A percentile compares a stretch with the other conserved stretches of the same genome.
Conservation (phyloP, 2,113 vertebrate genomes). For the Thamnophis sirtalis region DNA sequence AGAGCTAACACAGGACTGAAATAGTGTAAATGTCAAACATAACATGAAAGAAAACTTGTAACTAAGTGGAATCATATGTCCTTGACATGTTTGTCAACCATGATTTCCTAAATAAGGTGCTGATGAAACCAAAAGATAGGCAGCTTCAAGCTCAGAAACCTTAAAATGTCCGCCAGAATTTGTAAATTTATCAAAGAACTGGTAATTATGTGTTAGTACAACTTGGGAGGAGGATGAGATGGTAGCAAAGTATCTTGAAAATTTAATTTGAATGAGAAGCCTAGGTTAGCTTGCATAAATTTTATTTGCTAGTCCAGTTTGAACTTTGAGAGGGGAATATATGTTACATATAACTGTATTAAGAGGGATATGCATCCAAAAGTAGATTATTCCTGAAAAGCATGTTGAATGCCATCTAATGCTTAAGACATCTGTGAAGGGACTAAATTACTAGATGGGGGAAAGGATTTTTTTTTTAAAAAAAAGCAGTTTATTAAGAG, state of each 20-base stretch:
- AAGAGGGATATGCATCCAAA: neutral
- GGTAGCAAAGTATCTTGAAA: neutral
- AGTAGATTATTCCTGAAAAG: neutral
- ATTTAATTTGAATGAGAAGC: neutral
- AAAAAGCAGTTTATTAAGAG: neutral
- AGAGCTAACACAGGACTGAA: slow-evolving; percentile 23
- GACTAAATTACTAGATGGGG: neutral
- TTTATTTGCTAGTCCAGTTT: neutral
- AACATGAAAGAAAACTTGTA: slow-evolving; percentile 14
- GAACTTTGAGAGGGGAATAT: neutral
- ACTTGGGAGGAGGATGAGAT: neutral
- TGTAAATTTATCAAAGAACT: neutral
- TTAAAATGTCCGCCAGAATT: neutral
- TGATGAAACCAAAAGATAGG: neutral
- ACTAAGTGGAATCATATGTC: slow-evolving; percentile 28
- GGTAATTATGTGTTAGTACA: neutral
- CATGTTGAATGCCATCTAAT: neutral
- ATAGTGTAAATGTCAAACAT: neutral
- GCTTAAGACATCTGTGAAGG: neutral
- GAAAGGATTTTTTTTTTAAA: neutral
- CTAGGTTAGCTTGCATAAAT: neutral
- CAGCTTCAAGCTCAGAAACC: neutral
- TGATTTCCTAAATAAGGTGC: neutral
- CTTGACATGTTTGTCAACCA: slow-evolving; percentile 22
- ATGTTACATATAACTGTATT: neutral